phyloP scores from a whole-genome alignment of 2,797 vertebrate genomes.

The Mormyrus hasselquistii region DNA sequence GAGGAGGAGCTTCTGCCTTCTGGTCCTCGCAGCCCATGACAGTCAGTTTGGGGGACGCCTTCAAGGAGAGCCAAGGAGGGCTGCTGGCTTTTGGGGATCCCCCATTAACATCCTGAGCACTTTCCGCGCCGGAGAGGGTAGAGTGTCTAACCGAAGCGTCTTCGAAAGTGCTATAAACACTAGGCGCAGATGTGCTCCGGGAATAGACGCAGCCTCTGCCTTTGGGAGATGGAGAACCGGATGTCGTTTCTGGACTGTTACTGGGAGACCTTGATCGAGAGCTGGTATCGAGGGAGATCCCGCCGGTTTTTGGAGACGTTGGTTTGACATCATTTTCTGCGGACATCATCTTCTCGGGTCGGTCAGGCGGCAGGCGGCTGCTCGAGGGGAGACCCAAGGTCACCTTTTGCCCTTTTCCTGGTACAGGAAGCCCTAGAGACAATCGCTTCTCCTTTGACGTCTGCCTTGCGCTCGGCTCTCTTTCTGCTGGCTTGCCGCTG shows the following conservation, averaged over 20 bases:
- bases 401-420: conserved; percentile 34
- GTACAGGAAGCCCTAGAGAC: conserved; percentile 53
- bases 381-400: conserved; percentile 28
- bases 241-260: conserved; percentile 21
- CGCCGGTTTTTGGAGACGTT: conserved; percentile 34
- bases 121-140: not conserved
- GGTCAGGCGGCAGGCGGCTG: conserved; percentile 37
- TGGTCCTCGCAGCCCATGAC: conserved; percentile 16
- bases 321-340: conserved; percentile 55
- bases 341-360: conserved; percentile 17
- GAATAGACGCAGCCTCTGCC: conserved; percentile 48
- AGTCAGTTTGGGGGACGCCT: not conserved
- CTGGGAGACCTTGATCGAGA: conserved; percentile 16
- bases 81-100: not conserved
- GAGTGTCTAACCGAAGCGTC: conserved; percentile 40
- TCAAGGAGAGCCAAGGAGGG: not conserved
- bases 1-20: conserved; percentile 7
- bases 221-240: conserved; percentile 45
- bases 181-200: conserved; percentile 32
- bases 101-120: conserved; percentile 12
- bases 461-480: conserved; percentile 33
- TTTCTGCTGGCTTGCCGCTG: conserved; percentile 5
- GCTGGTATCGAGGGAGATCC: conserved; percentile 40
- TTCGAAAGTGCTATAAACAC: conserved; percentile 53
- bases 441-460: conserved; percentile 49